Percentiles rank a stretch among this genome's conserved stretches.
Conservation (phyloP, 2,113 vertebrate genomes). For the Paraplagusia blochii region DNA sequence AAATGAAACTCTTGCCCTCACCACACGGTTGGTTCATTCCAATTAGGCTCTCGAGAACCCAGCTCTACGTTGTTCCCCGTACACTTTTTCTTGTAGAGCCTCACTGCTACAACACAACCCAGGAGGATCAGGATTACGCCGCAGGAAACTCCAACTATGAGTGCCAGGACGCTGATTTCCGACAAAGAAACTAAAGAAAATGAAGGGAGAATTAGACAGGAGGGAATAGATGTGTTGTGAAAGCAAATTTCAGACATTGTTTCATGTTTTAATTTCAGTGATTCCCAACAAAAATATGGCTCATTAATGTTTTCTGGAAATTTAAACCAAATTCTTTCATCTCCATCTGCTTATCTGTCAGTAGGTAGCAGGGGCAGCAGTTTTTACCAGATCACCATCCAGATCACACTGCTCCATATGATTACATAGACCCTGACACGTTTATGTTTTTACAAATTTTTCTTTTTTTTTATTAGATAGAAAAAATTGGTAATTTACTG, state of each 20-base stretch:
- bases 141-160: constrained; percentile 80
- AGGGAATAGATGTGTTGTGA: neutral
- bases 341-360: too few species aligned
- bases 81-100: constrained; percentile 53
- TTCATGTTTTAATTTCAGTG: neutral
- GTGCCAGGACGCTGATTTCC: constrained; percentile 82
- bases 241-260: neutral
- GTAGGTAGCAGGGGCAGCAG: too few species aligned
- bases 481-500: too few species aligned
- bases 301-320: too few species aligned
- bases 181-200: constrained; percentile 77
- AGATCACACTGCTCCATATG: too few species aligned
- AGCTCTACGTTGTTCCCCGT: constrained; percentile 47
- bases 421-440: too few species aligned
- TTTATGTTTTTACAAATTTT: too few species aligned
- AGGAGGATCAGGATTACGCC: constrained; percentile 78
- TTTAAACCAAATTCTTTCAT: too few species aligned
- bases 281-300: too few species aligned
- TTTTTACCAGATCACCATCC: too few species aligned
- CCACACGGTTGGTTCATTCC: constrained; percentile 69
- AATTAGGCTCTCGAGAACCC: neutral
- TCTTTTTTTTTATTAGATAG: too few species aligned
- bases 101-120: constrained; percentile 64
- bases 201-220: neutral
- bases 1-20: constrained; percentile 69